Evolutionary conservation across 2,797 vertebrate genomes (phyloP).

Genomic region (Esox lucius): DNA sequence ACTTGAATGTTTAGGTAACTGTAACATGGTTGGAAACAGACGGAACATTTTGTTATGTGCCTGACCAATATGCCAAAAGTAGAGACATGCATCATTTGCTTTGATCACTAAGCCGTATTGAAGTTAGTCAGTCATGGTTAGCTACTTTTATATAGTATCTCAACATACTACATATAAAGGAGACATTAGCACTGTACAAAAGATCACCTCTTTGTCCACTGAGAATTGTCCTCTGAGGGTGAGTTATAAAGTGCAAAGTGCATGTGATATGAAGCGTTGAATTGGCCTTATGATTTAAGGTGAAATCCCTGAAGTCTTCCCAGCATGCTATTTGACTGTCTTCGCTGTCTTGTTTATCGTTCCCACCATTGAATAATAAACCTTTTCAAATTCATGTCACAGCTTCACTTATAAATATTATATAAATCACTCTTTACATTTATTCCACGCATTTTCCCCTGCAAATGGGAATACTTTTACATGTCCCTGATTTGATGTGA

Average conservation of each 20-base stretch:
- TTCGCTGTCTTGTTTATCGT: not conserved
- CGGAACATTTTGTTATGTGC: too few species aligned
- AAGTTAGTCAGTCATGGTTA: too few species aligned
- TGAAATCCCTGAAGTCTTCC: not conserved
- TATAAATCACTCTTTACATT: conserved; percentile 20
- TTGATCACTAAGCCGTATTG: too few species aligned
- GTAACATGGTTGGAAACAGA: not conserved
- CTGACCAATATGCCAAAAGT: too few species aligned
- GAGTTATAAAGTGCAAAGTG: not conserved
- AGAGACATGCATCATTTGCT: too few species aligned
- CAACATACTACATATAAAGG: too few species aligned
- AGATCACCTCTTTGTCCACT: not conserved
- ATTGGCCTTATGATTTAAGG: not conserved
- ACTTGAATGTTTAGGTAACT: not conserved
- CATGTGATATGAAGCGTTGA: not conserved
- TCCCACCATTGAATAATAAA: not conserved
- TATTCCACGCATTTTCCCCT: conserved; percentile 38
- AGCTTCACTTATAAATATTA: conserved; percentile 53
- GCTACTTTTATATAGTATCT: not conserved
- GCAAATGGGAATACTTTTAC: conserved; percentile 18
- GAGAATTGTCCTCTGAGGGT: not conserved
- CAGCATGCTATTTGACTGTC: not conserved
- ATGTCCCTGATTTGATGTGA: conserved; percentile 34
- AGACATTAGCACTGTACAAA: not conserved
- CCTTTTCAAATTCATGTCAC: conserved; percentile 24